Evolutionary conservation across 2,797 vertebrate species (phyloP), one percentile per base, ranked within the genome.

Genomic region (Rhabdophis nuchalis): DNA sequence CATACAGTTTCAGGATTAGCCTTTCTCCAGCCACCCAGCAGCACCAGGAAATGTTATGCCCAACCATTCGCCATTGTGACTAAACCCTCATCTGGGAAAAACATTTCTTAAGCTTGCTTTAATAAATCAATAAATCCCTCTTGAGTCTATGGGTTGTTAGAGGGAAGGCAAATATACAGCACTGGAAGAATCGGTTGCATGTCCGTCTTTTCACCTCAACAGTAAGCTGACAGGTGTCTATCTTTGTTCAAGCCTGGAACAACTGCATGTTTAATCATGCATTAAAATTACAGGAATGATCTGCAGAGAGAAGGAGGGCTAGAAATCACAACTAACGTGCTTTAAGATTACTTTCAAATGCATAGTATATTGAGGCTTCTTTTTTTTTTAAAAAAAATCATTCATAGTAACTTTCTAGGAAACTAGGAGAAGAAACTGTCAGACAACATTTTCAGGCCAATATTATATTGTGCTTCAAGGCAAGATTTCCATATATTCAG

Each of bases 401-500:
- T 97, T 97, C 93, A 93, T 58, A 93, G 95, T 96, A 95, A 96
- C 96, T 97, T 93, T 97, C 96, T 92, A 50, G 95, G 96, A 96
- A 97, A 97, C 96, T 41, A 46, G 94, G 94, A 95, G 96, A 97
- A 95, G 96, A 91, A 97, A 96, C 97, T 98, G 98, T 98, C 97
- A 98, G 97, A 97, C 97, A 97, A 97, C 97, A 97, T 98, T 97
- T 96, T 97, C 96, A 97, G 97, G 97, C 97, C 97, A 98, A 98
- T 98, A 98, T 98, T 97, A 98, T 97, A 98, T 97, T 98, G 97
- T 97, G 96, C 97, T 97, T 98, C 98, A 98, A 98, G 98, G 98
- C 98, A 98, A 97, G 96, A 99, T 99, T 99, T 99, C 98, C 98
- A 99, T 99, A 98, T 98, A 98, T 98, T 98, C 98, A 97, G 98